These are phyloP conservation scores for Bombus turneri DNA, from an alignment of 1,140 invertebrate genomes.

Conservation along the genomic window DNA sequence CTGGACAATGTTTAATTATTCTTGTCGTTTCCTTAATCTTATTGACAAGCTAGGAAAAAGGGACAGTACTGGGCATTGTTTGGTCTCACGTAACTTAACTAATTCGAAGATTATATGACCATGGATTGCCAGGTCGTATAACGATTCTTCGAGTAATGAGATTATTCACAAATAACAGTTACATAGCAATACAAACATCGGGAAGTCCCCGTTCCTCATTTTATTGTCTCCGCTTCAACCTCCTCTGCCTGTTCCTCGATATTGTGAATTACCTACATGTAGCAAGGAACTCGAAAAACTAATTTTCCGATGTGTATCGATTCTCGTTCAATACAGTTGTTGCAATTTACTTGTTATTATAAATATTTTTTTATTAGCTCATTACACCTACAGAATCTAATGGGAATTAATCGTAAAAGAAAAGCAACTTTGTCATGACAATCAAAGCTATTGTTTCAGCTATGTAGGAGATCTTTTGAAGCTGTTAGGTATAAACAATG, in stretches of 20 bases:
- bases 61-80: background rate
- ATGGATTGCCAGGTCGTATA: conserved; percentile 31
- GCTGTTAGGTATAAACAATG: too few relatives aligned
- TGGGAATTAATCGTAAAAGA: background rate
- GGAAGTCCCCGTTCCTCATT: background rate
- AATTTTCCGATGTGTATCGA: background rate
- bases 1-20: background rate
- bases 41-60: background rate
- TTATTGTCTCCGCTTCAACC: background rate
- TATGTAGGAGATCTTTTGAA: too few relatives aligned
- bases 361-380: too few relatives aligned
- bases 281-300: background rate
- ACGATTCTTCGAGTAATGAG: conserved; percentile 35
- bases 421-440: background rate
- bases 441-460: too few relatives aligned
- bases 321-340: too few relatives aligned
- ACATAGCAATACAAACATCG: background rate
- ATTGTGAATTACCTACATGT: background rate
- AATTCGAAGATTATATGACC: background rate
- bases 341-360: too few relatives aligned
- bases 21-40: background rate
- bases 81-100: background rate
- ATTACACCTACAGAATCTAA: too few relatives aligned
- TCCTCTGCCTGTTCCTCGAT: background rate
- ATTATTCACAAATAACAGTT: conserved; percentile 48